phyloP scores from a whole-genome alignment of 2,888 invertebrate species.

The Anthoptus insignis region DNA sequence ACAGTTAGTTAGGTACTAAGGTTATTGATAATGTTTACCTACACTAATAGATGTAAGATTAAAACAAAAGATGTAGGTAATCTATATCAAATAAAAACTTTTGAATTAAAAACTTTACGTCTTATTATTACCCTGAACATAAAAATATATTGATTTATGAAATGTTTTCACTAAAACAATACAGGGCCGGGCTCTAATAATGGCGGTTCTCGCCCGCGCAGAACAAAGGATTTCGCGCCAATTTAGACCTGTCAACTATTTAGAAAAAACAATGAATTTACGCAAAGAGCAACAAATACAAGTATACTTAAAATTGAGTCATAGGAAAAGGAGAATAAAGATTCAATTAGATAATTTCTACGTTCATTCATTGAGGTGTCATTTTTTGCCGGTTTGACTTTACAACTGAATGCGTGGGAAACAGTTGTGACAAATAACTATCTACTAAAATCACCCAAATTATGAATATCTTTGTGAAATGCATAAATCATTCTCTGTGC shows the following conservation, averaged over 20 bases:
- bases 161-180: slow-evolving; percentile 19
- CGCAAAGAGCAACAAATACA: background rate
- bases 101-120: background rate
- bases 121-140: background rate
- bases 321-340: background rate
- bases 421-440: background rate
- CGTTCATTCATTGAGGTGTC: slow-evolving; percentile 33
- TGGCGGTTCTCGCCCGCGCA: slow-evolving; percentile 17
- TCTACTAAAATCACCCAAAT: background rate
- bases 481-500: background rate
- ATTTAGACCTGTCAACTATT: slow-evolving; percentile 48
- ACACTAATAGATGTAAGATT: no score
- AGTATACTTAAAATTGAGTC: background rate
- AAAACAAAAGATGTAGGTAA: no score
- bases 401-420: slow-evolving; percentile 13
- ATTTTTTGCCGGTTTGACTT: slow-evolving; percentile 1
- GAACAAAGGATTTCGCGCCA: slow-evolving; percentile 41
- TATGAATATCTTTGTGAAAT: background rate
- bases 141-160: background rate
- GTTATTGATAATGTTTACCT: background rate
- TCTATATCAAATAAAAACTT: background rate
- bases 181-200: background rate
- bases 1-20: no score
- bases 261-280: slow-evolving; percentile 41
- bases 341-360: slow-evolving; percentile 13